Percentiles rank a stretch among this genome's conserved stretches.
Conservation (phyloP, 2,113 vertebrate species). For the Pionites leucogaster region DNA sequence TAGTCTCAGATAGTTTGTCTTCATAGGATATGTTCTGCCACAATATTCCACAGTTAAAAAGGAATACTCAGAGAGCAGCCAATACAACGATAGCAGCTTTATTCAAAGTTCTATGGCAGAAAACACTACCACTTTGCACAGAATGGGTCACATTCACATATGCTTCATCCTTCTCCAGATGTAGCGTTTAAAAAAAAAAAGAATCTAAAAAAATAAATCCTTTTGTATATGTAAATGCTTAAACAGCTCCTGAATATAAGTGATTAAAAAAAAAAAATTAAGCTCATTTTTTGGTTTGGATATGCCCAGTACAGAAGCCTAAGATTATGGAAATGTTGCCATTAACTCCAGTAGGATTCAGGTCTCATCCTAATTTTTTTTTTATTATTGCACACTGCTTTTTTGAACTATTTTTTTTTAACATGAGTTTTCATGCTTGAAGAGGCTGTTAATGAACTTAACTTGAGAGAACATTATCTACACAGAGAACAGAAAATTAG, state of each 20-base stretch:
- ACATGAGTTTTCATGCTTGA: background rate
- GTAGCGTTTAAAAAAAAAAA: background rate
- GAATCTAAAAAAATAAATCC: background rate
- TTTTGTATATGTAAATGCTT: background rate
- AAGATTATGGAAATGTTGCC: background rate
- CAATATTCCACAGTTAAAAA: background rate
- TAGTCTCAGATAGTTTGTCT: background rate
- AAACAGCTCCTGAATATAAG: background rate
- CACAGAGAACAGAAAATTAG: background rate
- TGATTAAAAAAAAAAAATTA: background rate
- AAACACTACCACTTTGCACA: background rate
- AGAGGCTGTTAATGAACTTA: background rate
- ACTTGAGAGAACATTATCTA: background rate
- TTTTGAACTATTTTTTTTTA: background rate
- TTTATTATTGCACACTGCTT: background rate
- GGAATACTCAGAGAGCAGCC: background rate
- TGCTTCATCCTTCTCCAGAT: background rate
- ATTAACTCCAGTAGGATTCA: background rate
- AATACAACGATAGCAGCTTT: background rate
- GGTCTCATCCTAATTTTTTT: background rate
- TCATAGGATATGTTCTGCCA: background rate
- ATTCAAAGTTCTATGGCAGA: background rate
- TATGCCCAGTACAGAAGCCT: background rate
- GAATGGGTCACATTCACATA: background rate
- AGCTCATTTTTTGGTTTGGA: background rate